Evolutionary conservation across 2,113 vertebrate species (phyloP).

Genomic region (Anser brachyrhynchus): DNA sequence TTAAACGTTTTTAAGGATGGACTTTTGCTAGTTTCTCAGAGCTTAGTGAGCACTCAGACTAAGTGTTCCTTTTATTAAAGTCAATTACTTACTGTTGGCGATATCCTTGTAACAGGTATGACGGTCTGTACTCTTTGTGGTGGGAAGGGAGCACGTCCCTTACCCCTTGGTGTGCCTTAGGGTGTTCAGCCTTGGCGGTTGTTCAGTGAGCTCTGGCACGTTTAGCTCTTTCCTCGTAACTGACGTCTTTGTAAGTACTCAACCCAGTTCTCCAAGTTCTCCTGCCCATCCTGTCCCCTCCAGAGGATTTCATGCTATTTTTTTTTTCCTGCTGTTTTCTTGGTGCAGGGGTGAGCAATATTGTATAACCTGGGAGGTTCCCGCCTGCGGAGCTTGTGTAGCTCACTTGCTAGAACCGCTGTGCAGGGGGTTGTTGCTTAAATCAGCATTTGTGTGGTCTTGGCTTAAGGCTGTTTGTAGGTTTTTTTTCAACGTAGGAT

Average conservation of each 20-base stretch:
- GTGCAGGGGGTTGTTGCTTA: neutral
- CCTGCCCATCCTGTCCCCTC: neutral
- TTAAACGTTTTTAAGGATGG: neutral
- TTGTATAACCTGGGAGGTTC: neutral
- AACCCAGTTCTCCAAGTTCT: neutral
- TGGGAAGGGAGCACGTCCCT: neutral
- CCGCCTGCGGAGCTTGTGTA: neutral
- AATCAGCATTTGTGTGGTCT: too few relatives aligned
- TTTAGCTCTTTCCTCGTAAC: neutral
- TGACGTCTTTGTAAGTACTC: neutral
- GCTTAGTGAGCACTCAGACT: neutral
- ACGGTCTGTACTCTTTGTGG: neutral
- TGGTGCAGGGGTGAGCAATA: neutral
- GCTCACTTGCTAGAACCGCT: neutral
- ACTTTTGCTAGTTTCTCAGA: neutral
- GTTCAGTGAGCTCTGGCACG: neutral
- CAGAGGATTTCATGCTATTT: neutral
- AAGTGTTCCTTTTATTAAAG: neutral
- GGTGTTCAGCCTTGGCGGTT: neutral
- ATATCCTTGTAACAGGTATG: too few relatives aligned
- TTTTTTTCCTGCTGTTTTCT: neutral
- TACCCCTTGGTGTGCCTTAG: accelerated
- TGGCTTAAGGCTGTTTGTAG: neutral
- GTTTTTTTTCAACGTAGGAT: neutral
- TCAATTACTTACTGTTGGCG: neutral